Evolutionary conservation across 2,113 vertebrate species (phyloP).

Genomic region (Cygnus atratus): DNA sequence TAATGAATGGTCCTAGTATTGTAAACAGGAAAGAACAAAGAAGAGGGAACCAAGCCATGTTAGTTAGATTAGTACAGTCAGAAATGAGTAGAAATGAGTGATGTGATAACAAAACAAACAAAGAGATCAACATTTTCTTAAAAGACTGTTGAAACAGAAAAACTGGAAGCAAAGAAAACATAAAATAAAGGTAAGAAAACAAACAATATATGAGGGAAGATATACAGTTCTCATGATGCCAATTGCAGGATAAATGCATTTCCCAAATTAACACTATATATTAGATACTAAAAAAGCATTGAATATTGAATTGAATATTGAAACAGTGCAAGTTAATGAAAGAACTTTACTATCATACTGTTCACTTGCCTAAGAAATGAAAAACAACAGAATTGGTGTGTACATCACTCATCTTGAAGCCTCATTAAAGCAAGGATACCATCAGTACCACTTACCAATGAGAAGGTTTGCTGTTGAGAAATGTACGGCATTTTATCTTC

Average conservation of each 20-base stretch:
- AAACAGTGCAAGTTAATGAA: neutral
- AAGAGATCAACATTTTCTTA: neutral
- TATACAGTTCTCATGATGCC: neutral
- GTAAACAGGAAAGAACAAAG: neutral
- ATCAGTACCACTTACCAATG: conserved; percentile 10
- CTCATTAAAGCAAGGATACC: conserved; percentile 49
- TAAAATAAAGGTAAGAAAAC: neutral
- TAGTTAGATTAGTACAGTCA: neutral
- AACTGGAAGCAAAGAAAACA: neutral
- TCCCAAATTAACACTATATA: neutral
- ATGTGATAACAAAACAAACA: neutral
- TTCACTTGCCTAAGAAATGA: neutral
- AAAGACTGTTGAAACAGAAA: neutral
- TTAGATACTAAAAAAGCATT: neutral
- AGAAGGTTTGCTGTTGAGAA: conserved; percentile 30
- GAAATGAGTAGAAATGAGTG: neutral
- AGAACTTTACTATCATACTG: neutral
- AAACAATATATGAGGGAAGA: neutral
- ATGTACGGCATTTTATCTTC: conserved; percentile 25
- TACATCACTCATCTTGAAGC: conserved; percentile 46
- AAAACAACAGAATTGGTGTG: conserved; percentile 22
- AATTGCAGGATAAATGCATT: neutral
- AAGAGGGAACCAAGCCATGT: neutral
- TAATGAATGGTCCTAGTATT: neutral
- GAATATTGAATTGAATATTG: neutral